phyloP scores from a whole-genome alignment of 2,113 vertebrate genomes.

The Saimiri boliviensis region DNA sequence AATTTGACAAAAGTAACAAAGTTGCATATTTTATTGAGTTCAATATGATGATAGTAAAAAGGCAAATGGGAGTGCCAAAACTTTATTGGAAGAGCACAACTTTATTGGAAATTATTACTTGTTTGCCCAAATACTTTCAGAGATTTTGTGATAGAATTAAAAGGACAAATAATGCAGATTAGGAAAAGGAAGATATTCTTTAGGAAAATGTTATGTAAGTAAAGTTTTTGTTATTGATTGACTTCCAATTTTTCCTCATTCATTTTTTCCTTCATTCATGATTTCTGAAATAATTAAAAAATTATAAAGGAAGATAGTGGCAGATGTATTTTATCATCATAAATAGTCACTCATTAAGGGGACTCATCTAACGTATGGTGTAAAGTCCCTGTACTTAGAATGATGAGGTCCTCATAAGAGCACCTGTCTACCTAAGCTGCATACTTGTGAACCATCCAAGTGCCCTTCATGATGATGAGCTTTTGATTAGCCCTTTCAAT shows the following conservation, averaged over 20 bases:
- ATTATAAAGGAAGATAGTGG: constrained; percentile 25
- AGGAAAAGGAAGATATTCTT: constrained; percentile 31
- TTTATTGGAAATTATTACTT: constrained; percentile 43
- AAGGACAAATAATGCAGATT: neutral
- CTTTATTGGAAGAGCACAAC: neutral
- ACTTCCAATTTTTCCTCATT: neutral
- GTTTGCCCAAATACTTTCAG: constrained; percentile 35
- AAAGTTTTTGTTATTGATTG: neutral
- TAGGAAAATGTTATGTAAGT: neutral
- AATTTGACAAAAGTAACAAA: constrained; percentile 48
- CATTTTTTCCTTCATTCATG: no score
- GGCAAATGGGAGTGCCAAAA: neutral
- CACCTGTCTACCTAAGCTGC: constrained; percentile 55
- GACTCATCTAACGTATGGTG: neutral
- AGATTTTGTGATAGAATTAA: constrained; percentile 39
- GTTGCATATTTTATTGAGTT: constrained; percentile 6
- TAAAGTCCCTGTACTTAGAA: constrained; percentile 40
- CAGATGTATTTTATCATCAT: constrained; percentile 3
- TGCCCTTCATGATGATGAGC: constrained; percentile 71
- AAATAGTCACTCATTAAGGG: neutral
- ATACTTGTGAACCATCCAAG: constrained; percentile 67
- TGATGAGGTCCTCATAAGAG: constrained; percentile 30
- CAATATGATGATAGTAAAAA: neutral
- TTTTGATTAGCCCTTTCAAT: constrained; percentile 78
- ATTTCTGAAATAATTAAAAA: constrained; percentile 20